Evolutionary conservation across 1,140 invertebrate genomes (phyloP).

Genomic region (Ceratosolen fusciceps): DNA sequence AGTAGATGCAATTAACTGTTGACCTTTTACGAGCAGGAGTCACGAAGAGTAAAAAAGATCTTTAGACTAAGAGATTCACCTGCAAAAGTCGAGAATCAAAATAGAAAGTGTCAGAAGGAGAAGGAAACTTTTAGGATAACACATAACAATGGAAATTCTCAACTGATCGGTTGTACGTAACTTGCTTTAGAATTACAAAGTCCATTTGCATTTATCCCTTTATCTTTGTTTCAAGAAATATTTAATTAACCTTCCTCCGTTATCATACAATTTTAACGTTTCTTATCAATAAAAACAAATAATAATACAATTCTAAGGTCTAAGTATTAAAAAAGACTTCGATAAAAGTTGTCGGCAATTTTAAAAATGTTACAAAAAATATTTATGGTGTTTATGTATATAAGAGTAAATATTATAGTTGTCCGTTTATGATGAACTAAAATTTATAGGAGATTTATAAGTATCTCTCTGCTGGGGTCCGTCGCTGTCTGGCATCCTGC

Average conservation of each 20-base stretch:
- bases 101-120: not conserved
- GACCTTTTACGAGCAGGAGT: constrained; percentile 32
- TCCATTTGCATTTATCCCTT: not conserved
- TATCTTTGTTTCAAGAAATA: constrained; percentile 37
- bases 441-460: too few species aligned
- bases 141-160: constrained; percentile 42
- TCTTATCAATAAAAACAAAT: too few species aligned
- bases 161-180: constrained; percentile 42
- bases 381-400: too few species aligned
- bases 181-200: constrained; percentile 6
- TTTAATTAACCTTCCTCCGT: too few species aligned
- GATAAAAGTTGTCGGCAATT: too few species aligned
- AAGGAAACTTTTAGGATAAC: not conserved
- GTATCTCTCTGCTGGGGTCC: not conserved
- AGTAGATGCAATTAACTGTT: constrained; percentile 44
- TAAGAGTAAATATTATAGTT: not conserved
- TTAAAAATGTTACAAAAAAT: too few species aligned
- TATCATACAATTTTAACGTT: too few species aligned
- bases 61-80: not conserved
- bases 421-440: not conserved
- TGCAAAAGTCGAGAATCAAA: not conserved
- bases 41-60: not conserved
- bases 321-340: too few species aligned
- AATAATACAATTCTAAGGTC: too few species aligned
- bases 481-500: not conserved